These are phyloP conservation scores for Chrysolina americana DNA, from an alignment of 2,888 invertebrate species.

Conservation along the genomic window DNA sequence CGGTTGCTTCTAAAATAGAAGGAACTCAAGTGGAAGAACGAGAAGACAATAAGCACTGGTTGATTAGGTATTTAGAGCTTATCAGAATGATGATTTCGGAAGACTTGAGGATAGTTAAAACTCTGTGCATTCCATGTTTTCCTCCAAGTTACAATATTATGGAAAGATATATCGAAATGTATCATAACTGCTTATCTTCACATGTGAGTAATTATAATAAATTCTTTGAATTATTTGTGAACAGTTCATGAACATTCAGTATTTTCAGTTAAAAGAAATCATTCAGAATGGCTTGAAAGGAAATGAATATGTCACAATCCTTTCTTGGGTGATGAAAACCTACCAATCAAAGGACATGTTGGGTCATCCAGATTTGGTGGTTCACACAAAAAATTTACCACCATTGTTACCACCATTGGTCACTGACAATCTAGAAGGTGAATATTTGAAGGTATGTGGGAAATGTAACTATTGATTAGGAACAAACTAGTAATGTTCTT, in stretches of 20 bases:
- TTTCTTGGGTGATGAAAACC: constrained; percentile 94
- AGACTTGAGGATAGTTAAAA: constrained; percentile 92
- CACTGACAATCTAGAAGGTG: constrained; percentile 84
- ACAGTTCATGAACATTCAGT: neutral
- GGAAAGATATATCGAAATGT: constrained; percentile 92
- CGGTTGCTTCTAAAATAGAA: constrained; percentile 89
- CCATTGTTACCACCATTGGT: constrained; percentile 84
- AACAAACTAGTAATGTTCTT: neutral
- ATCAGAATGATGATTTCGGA: constrained; percentile 90
- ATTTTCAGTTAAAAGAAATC: constrained; percentile 83
- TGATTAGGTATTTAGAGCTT: constrained; percentile 91
- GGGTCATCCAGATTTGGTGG: constrained; percentile 84
- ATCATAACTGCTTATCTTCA: constrained; percentile 88
- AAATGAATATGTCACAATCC: constrained; percentile 94
- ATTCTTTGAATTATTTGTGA: neutral
- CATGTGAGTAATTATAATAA: constrained; percentile 73
- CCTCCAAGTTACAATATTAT: constrained; percentile 96
- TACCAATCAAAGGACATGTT: constrained; percentile 92
- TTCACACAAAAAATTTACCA: constrained; percentile 72
- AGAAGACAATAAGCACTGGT: constrained; percentile 93
- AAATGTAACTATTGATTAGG: neutral
- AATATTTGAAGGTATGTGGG: constrained; percentile 79
- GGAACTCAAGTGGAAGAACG: constrained; percentile 96
- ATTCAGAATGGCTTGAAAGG: constrained; percentile 92
- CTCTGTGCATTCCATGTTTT: constrained; percentile 92